Base-by-base conservation (phyloP, 2,888 invertebrate genomes). In the Masnerella sp. region DNA sequence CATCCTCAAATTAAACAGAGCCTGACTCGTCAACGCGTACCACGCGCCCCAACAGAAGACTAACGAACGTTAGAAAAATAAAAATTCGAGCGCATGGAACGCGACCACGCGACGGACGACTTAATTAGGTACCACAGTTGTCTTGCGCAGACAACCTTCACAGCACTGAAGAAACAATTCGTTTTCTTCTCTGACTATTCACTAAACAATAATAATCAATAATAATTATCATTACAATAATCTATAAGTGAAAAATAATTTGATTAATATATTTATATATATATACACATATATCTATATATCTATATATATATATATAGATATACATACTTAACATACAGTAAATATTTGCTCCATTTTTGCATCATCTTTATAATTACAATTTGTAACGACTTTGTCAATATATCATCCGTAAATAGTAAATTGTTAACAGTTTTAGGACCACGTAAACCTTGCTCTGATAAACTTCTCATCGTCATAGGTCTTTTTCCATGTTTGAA, bases 401-500 rank as follows among this genome's bases (percentile, higher is more conserved):
- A 74, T 77, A 73, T 75, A 75, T 77, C 59, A 56, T 65, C 42
- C 45, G 64, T 71, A 65, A 70, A 64, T 69, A 59, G 52, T 73
- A 52, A 42, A 59, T 72, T 62, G 59, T 75, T 75, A 73, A 65
- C 59, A 65, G 1, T 81, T 87, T 84, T 87, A 85, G 83, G 85
- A 87, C 87, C 87, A 87, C 87, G 83, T 85, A 83, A 86, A 86
- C 86, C 87, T 87, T 87, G 87, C 87, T 87, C 87, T 83, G 83
- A 83, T 82, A 81, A 84, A n/a, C n/a, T 85, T 85, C 82, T 74
- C 81, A 77, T 80, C 54, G 47, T 56, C 25, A 25, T 25, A 11
- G 11, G 25, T 12, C 8, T 14, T 30, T 17, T 30, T 54, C 80
- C 80, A 82, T 84, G 82, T 83, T 76, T 72, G 79, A 32, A 81